A percentile compares a stretch with the other conserved stretches of the same genome.
phyloP scores from a whole-genome alignment of 2,113 vertebrate genomes.

The Psammodynastes pulverulentus region DNA sequence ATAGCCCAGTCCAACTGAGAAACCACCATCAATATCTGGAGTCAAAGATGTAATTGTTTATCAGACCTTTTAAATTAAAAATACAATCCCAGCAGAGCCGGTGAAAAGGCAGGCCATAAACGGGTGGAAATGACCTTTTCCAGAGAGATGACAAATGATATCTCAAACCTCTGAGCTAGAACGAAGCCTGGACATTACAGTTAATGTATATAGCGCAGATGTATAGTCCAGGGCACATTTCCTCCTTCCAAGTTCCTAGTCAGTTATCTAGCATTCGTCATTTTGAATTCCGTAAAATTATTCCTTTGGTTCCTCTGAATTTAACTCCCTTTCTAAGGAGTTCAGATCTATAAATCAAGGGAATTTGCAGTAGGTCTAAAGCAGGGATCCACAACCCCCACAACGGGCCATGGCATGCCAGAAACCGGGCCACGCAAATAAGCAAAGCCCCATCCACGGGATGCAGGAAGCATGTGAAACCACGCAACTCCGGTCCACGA shows the following conservation, averaged over 20 bases:
- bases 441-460: too few species aligned
- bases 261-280: not conserved
- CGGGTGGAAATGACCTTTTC: slow-evolving; percentile 51
- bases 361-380: not conserved
- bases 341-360: not conserved
- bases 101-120: slow-evolving; percentile 36
- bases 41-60: slow-evolving; percentile 57
- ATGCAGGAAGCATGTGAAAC: too few species aligned
- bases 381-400: too few species aligned
- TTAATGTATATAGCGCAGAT: slow-evolving; percentile 18
- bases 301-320: not conserved
- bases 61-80: slow-evolving; percentile 56
- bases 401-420: too few species aligned
- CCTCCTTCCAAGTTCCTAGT: not conserved
- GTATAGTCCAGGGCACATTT: not conserved
- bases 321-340: not conserved
- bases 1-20: not conserved
- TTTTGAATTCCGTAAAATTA: not conserved
- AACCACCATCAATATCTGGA: slow-evolving; percentile 42
- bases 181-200: slow-evolving; percentile 45
- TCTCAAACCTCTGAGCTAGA: slow-evolving; percentile 43
- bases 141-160: slow-evolving; percentile 54
- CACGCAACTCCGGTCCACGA: too few species aligned
- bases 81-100: slow-evolving; percentile 35
- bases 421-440: too few species aligned